Percentiles rank a stretch among this genome's conserved stretches.
These are phyloP conservation scores for Limenitis camilla DNA, from an alignment of 2,888 invertebrate species.

Conservation along the genomic window DNA sequence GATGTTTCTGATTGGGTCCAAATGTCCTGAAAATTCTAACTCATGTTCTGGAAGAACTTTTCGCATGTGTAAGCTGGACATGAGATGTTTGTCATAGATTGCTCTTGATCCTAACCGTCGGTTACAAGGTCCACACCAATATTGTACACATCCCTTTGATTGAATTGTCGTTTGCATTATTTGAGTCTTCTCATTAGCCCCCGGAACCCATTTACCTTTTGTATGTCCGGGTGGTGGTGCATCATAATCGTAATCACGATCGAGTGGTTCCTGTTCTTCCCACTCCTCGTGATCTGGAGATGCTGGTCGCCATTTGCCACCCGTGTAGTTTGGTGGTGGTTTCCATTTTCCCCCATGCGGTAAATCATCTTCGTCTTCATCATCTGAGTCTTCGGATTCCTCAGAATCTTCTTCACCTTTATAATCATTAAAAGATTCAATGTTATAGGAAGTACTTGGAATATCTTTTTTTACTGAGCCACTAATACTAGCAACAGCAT, in stretches of 20 bases:
- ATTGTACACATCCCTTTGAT: slow-evolving; percentile 74
- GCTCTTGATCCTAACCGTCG: slow-evolving; percentile 81
- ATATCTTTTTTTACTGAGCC: slow-evolving; percentile 71
- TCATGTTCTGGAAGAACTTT: slow-evolving; percentile 80
- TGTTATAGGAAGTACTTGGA: slow-evolving; percentile 48
- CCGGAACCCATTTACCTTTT: slow-evolving; percentile 88
- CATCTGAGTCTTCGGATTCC: slow-evolving; percentile 75
- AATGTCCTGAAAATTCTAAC: slow-evolving; percentile 75
- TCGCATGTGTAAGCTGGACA: slow-evolving; percentile 81
- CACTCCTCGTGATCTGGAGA: slow-evolving; percentile 73
- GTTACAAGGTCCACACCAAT: slow-evolving; percentile 88
- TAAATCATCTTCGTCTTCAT: slow-evolving; percentile 66
- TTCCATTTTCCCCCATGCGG: slow-evolving; percentile 84
- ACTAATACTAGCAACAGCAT: slow-evolving; percentile 78
- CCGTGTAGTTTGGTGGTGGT: slow-evolving; percentile 72
- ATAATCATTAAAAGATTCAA: slow-evolving; percentile 55
- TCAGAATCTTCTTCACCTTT: slow-evolving; percentile 67
- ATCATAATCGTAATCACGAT: slow-evolving; percentile 67
- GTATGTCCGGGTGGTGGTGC: slow-evolving; percentile 82
- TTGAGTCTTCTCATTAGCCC: slow-evolving; percentile 70
- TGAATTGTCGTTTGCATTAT: slow-evolving; percentile 70
- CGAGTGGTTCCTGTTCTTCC: slow-evolving; percentile 70
- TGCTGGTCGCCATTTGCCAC: slow-evolving; percentile 64
- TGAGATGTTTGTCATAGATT: slow-evolving; percentile 84
- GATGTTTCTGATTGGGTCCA: slow-evolving; percentile 44